Base-by-base conservation (phyloP, 2,113 vertebrate genomes). In the Dascyllus trimaculatus region DNA sequence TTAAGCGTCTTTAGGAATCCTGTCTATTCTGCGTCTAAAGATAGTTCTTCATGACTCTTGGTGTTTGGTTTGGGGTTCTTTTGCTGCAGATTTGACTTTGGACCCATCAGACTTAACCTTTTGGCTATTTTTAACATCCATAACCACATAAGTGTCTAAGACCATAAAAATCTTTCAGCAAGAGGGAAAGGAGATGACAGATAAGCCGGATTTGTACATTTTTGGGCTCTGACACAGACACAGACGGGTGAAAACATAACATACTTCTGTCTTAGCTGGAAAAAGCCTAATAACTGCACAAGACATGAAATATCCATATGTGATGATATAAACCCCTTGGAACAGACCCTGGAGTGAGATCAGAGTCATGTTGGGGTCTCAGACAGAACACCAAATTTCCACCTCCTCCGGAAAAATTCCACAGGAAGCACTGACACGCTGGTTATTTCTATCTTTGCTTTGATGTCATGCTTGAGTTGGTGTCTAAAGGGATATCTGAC, bases 401-500 rank as follows among this genome's bases (percentile, higher is more conserved):
- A 72, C 52, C 53, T 58, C 32, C 21, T 48, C 14, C 15, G 76
- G 15, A 61, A 61, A n/a, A 59, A 71, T 71, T 71, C 53, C 71
- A 64, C 53, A 49, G 66, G 72, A 76, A 70, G 59, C 67, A 18
- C 11, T 25, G 53, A 26, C 67, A 53, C 5, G 21, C 53, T 15
- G 11, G 15, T 56, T 45, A 5, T 49, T 69, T 65, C 45, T 35
- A 15, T n/a, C 24, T 21, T 1, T 17, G 15, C 85, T 85, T 86
- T 86, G 87, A 88, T 68, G 66, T 75, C 67, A 78, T 2, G 53
- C 73, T 64, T 73, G 56, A 32, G 0, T 56, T 25, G 0, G 4
- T 43, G 59, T 78, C 85, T 53, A 5, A 60, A 64, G 22, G 57
- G 29, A 5, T 62, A 78, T 66, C 17, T 43, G 67, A 43, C 58